Evolutionary conservation across 2,888 invertebrate species (phyloP), one percentile per base, ranked within the genome.

Genomic region (Tiliacea citrago): DNA sequence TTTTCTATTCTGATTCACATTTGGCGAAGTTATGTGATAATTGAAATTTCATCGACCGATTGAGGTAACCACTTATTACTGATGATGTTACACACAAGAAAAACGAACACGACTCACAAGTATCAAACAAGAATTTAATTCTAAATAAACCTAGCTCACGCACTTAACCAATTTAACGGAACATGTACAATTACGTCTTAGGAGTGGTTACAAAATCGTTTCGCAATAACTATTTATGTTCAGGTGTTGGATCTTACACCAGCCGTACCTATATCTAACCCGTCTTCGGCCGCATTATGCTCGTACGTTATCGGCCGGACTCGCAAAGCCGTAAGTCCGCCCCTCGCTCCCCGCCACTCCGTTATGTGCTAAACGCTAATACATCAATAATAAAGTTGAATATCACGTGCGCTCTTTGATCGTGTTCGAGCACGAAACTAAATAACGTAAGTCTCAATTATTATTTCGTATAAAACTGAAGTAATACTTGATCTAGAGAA

Each of bases 191-290:
- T 78, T 73, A 77, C 60, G 29, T 62, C 63, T 78, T 70, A 68
- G 58, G 12, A 68, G 55, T n/a, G 55, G 68, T 72, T 73, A 76
- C 77, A 70, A 70, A 65, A 75, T 66, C 35, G 51, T 88, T 85
- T 89, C 88, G 85, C 85, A 89, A 91, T 82, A 47, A 73, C 73
- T 86, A n/a, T n/a, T n/a, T n/a, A 82, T 86, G 84, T 88, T 88
- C 84, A 89, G 87, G 86, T 88, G 85, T 88, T 88, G 81, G 84
- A 79, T 88, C 77, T 82, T 55, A 51, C 35, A n/a, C 16, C n/a
- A 66, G 16, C 10, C 1, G 13, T 65, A 47, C 12, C 12, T 45
- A 13, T 21, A 24, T 16, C 13, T 29, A 65, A 65, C 35, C 29
- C 63, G 65, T 65, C 49, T 16, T 65, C 5, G 29, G 47, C 9